These are phyloP conservation scores for Oscheius onirici DNA, from an alignment of 2,888 invertebrate species.

Conservation along the genomic window DNA sequence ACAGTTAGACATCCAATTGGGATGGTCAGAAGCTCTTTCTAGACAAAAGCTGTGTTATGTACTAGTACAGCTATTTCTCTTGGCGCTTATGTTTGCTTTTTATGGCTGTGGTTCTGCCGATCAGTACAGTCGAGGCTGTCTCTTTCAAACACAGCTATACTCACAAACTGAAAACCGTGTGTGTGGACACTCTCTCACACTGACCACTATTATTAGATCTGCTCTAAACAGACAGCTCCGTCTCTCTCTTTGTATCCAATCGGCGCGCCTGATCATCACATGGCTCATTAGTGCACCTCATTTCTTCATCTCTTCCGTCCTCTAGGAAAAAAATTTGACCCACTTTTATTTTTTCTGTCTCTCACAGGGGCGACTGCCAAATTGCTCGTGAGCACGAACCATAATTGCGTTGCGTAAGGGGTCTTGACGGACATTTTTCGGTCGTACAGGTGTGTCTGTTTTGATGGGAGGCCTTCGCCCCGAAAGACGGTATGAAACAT, in stretches of 20 bases:
- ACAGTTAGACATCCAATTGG: no score
- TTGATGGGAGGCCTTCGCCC: no score
- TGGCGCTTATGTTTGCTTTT: slow-evolving; percentile 24
- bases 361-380: slow-evolving; percentile 23
- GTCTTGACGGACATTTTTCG: slow-evolving; percentile 5
- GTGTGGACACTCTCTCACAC: neutral
- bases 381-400: slow-evolving; percentile 29
- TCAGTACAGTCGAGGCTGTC: slow-evolving; percentile 24
- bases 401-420: slow-evolving; percentile 28
- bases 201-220: slow-evolving; percentile 32
- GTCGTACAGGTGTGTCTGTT: neutral
- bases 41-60: no score
- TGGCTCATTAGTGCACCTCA: neutral
- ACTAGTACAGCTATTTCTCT: slow-evolving; percentile 12
- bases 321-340: slow-evolving; percentile 1
- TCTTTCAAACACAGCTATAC: slow-evolving; percentile 25
- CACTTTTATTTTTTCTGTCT: slow-evolving; percentile 10
- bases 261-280: neutral
- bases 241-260: neutral
- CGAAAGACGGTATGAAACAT: no score
- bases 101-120: slow-evolving; percentile 13
- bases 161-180: slow-evolving; percentile 16
- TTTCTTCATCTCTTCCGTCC: slow-evolving; percentile 1
- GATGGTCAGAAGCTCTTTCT: no score
- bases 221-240: neutral